A percentile compares a stretch with the other conserved stretches of the same genome.
Conservation (phyloP, 2,888 invertebrate species). For the Odontocerum albicorne region DNA sequence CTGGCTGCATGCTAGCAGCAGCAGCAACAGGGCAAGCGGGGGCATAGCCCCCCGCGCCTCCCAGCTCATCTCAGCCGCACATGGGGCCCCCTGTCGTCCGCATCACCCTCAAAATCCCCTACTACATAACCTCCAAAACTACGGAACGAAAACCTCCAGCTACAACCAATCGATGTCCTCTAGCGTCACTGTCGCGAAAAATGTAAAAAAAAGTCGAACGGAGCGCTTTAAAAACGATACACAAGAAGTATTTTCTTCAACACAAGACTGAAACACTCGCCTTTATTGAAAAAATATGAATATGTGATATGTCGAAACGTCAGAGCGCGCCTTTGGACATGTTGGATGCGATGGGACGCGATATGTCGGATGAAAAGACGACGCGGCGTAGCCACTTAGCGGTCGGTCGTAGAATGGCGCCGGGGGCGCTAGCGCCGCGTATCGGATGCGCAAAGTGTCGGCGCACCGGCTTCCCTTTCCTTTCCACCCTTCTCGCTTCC, state of each 20-base stretch:
- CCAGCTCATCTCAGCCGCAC: conserved; percentile 25
- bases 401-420: conserved; percentile 25
- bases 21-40: conserved; percentile 45
- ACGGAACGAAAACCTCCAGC: conserved; percentile 4
- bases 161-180: neutral
- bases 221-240: too few relatives aligned
- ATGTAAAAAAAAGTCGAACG: neutral
- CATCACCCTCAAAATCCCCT: conserved; percentile 15
- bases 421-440: conserved; percentile 15
- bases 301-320: conserved; percentile 15
- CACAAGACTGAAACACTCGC: too few relatives aligned
- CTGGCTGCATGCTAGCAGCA: conserved; percentile 42
- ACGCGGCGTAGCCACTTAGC: conserved; percentile 15
- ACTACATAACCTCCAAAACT: neutral
- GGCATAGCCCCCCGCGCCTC: conserved; percentile 43
- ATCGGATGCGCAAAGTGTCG: conserved; percentile 32
- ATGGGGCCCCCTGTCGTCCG: conserved; percentile 6
- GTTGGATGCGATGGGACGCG: conserved; percentile 10
- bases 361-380: conserved; percentile 1
- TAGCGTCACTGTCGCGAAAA: conserved; percentile 3
- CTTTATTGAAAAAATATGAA: too few relatives aligned
- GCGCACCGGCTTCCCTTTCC: conserved; percentile 28
- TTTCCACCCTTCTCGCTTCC: conserved; percentile 37
- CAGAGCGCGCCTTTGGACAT: conserved; percentile 21
- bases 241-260: too few relatives aligned